Evolutionary conservation across 2,888 invertebrate species (phyloP).

Genomic region (Cotesia congregata): DNA sequence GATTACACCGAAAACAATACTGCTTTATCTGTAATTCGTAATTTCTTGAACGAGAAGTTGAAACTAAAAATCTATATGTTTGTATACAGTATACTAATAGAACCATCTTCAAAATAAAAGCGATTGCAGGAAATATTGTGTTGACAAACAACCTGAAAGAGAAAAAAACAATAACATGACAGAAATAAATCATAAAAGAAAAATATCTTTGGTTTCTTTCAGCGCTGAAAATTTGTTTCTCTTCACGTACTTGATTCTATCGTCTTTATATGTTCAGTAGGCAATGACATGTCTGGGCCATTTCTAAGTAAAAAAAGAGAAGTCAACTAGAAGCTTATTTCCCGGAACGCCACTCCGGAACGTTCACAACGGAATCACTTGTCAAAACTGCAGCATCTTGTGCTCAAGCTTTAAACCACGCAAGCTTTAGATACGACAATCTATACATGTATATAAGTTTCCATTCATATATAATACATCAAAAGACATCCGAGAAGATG

Average conservation of each 20-base stretch:
- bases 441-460: neutral
- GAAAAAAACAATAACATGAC: slow-evolving; percentile 7
- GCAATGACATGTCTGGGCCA: slow-evolving; percentile 29
- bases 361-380: slow-evolving; percentile 49
- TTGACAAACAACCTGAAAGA: neutral
- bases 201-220: neutral
- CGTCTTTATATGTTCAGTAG: slow-evolving; percentile 8
- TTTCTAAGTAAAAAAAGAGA: slow-evolving; percentile 56
- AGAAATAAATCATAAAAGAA: neutral
- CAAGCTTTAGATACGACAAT: neutral
- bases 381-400: slow-evolving; percentile 53
- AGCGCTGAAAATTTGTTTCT: neutral
- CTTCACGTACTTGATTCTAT: neutral
- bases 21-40: no score
- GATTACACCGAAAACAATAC: no score
- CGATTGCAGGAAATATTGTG: neutral
- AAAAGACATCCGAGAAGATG: neutral
- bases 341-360: slow-evolving; percentile 53
- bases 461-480: slow-evolving; percentile 4
- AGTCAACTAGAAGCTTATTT: slow-evolving; percentile 59
- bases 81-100: no score
- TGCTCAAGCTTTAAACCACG: neutral
- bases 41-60: no score
- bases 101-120: neutral
- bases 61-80: no score